Conservation (phyloP, 1,140 invertebrate species). For the Drosophila murphyi region DNA sequence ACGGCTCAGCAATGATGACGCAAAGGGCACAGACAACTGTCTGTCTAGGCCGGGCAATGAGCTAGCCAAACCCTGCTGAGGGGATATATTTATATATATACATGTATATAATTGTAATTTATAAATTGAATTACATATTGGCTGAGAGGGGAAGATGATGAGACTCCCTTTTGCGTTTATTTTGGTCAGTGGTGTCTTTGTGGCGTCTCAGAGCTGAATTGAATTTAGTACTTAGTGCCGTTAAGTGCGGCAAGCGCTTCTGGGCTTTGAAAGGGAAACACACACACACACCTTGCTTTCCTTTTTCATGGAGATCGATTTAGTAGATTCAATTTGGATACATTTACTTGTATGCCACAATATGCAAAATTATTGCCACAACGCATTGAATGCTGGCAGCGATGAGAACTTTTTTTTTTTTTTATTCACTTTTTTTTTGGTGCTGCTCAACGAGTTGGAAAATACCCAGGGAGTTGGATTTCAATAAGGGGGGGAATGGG, state of each 20-base stretch:
- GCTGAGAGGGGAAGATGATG: background rate
- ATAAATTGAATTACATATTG: slow-evolving; percentile 69
- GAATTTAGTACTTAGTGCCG: slow-evolving; percentile 60
- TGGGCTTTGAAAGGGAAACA: background rate
- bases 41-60: too few relatives aligned
- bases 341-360: slow-evolving; percentile 60
- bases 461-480: slow-evolving; percentile 62
- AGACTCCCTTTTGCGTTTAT: background rate
- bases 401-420: slow-evolving; percentile 13
- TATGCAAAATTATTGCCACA: slow-evolving; percentile 78
- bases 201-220: slow-evolving; percentile 59
- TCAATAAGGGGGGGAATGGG: background rate
- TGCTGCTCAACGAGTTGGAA: slow-evolving; percentile 76
- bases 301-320: slow-evolving; percentile 23
- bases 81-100: too few relatives aligned
- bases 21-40: too few relatives aligned
- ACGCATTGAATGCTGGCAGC: slow-evolving; percentile 32
- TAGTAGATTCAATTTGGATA: slow-evolving; percentile 73
- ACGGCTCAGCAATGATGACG: too few relatives aligned
- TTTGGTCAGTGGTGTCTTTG: slow-evolving; percentile 1
- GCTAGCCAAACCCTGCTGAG: too few relatives aligned
- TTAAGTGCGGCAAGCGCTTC: background rate
- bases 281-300: background rate
- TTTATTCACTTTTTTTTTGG: background rate
- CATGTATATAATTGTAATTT: slow-evolving; percentile 58